Base-by-base conservation (phyloP, 2,113 vertebrate genomes). In the Mola mola region DNA sequence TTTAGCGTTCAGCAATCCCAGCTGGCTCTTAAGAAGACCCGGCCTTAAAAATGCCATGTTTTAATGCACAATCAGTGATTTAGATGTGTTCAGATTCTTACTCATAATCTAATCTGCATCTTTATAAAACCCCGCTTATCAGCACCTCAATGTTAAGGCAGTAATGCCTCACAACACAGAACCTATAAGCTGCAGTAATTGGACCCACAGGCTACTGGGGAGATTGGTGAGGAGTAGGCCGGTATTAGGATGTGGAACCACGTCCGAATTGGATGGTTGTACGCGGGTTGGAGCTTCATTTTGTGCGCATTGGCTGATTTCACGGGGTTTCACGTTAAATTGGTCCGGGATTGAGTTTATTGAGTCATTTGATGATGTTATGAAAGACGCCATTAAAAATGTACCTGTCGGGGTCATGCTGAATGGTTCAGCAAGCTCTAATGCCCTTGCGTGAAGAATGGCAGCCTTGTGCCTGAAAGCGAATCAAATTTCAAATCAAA, bases 401-500 rank as follows among this genome's bases (percentile, higher is more conserved):
- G 47, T 85, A 88, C 85, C 81, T 88, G 73, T 72, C 44, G 33
- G 62, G 78, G 83, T 82, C 76, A 86, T 15, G 65, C 72, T 79
- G 36, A 83, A 80, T 78, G 57, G 77, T 66, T 73, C 33, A 55
- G 50, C 51, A 71, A 57, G 46, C 50, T 68, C 51, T 43, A 49
- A 77, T 73, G 78, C 62, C 78, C 74, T 85, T 59, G 75, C 7
- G 6, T 65, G 37, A 28, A 68, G 62, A 78, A 50, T 40, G 68
- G 29, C 63, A 51, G 59, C 37, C 56, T 52, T 77, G 53, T 83
- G 62, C 74, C 48, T 49, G 53, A 79, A 33, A 82, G 63, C 38
- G 58, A 87, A 90, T 85, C 82, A 68, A 84, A 87, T 88, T 85
- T 83, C 34, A 81, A 66, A 83, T 87, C 76, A 80, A 84, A 79